A percentile compares a stretch with the other conserved stretches of the same genome.
These are phyloP conservation scores for Timema podura DNA, from an alignment of 2,888 invertebrate species.

Conservation along the genomic window DNA sequence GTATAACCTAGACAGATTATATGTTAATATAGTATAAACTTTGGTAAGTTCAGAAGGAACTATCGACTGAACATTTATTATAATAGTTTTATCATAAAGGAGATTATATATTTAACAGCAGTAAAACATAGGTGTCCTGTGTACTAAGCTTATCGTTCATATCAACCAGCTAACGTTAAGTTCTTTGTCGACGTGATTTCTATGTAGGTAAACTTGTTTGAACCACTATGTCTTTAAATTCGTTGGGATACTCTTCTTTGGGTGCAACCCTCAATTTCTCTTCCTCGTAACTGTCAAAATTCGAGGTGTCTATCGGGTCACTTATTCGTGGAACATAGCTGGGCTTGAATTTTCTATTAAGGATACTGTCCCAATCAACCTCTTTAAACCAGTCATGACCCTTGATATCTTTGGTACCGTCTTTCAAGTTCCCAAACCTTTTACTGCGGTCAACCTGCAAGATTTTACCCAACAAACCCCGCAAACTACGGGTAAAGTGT, in stretches of 20 bases:
- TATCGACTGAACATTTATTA: no score
- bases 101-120: no score
- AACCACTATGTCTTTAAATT: neutral
- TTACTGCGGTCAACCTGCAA: constrained; percentile 67
- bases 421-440: constrained; percentile 80
- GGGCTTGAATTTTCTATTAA: constrained; percentile 64
- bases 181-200: no score
- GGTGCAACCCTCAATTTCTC: neutral
- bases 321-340: constrained; percentile 57
- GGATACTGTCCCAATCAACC: constrained; percentile 77
- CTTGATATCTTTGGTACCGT: constrained; percentile 84
- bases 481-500: constrained; percentile 65
- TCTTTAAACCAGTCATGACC: constrained; percentile 81
- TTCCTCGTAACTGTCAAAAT: constrained; percentile 1
- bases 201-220: no score
- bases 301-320: neutral
- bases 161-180: no score
- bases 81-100: no score
- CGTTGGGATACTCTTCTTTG: neutral
- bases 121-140: no score
- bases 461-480: constrained; percentile 79
- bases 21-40: no score
- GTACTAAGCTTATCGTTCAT: no score
- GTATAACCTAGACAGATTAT: no score
- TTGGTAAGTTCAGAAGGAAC: no score